Percentiles rank a stretch among this genome's conserved stretches.
phyloP scores from a whole-genome alignment of 2,797 vertebrate genomes.

The Chrysocyon brachyurus region DNA sequence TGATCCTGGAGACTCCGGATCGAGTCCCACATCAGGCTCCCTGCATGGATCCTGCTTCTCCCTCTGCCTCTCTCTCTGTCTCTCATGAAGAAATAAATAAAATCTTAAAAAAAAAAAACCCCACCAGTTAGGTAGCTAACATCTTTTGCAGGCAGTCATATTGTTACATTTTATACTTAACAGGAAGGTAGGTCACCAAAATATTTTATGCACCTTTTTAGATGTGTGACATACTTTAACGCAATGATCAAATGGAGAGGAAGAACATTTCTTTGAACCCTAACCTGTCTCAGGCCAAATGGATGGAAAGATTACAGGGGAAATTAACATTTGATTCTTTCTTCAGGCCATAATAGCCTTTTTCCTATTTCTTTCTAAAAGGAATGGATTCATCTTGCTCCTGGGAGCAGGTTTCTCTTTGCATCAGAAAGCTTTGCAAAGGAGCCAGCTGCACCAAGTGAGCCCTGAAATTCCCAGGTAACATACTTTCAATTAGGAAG shows the following conservation, averaged over 20 bases:
- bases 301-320: constrained; percentile 22
- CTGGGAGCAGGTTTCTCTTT: neutral
- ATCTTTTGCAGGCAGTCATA: neutral
- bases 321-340: constrained; percentile 20
- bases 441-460: neutral
- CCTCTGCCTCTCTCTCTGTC: no score
- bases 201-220: neutral
- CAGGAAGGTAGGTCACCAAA: neutral
- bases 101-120: no score
- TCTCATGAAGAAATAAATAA: no score
- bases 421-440: constrained; percentile 37
- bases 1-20: no score
- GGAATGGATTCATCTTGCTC: neutral
- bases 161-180: constrained; percentile 35
- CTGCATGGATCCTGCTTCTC: no score
- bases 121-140: neutral
- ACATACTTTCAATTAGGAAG: neutral
- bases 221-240: neutral
- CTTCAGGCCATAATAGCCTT: neutral
- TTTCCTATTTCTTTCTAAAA: neutral
- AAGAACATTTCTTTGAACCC: neutral
- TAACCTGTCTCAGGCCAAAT: neutral
- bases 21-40: no score
- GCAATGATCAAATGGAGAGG: neutral
- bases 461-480: neutral